These are phyloP conservation scores for Xylota segnis DNA, from an alignment of 2,888 invertebrate genomes.

Conservation along the genomic window DNA sequence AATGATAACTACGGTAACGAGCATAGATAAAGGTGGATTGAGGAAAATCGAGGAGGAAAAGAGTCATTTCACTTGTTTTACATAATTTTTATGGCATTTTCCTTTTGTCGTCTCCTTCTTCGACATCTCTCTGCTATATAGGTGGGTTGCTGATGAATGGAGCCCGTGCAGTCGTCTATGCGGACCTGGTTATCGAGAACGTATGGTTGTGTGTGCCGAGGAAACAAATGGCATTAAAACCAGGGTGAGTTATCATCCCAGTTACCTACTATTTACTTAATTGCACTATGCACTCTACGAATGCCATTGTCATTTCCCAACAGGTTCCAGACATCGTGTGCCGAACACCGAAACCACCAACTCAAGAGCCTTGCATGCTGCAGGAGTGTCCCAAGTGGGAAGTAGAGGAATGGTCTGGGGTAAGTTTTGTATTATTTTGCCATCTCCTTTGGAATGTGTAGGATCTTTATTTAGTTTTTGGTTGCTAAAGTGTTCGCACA, in stretches of 20 bases:
- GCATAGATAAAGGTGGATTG: constrained; percentile 70
- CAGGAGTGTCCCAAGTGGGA: constrained; percentile 96
- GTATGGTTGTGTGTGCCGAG: constrained; percentile 93
- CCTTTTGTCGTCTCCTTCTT: constrained; percentile 48
- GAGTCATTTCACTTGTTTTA: constrained; percentile 74
- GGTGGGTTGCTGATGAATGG: constrained; percentile 96
- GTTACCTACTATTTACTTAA: constrained; percentile 72
- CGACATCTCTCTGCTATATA: constrained; percentile 84
- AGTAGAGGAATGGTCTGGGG: constrained; percentile 95
- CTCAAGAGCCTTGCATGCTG: constrained; percentile 92
- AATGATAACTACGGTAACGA: constrained; percentile 73
- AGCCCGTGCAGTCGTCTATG: constrained; percentile 94
- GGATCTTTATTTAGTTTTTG: constrained; percentile 73
- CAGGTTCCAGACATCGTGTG: constrained; percentile 93
- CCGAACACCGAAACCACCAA: constrained; percentile 89
- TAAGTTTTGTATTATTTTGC: constrained; percentile 86
- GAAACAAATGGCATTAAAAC: constrained; percentile 92
- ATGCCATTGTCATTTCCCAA: constrained; percentile 69
- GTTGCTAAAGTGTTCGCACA: constrained; percentile 67
- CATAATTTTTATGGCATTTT: constrained; percentile 76
- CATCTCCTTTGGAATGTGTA: constrained; percentile 50
- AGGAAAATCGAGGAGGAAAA: constrained; percentile 58
- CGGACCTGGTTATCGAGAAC: constrained; percentile 92
- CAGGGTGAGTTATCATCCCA: constrained; percentile 86
- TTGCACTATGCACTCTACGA: constrained; percentile 72